phyloP scores from a whole-genome alignment of 2,888 invertebrate genomes.

The Notodonta ziczac region DNA sequence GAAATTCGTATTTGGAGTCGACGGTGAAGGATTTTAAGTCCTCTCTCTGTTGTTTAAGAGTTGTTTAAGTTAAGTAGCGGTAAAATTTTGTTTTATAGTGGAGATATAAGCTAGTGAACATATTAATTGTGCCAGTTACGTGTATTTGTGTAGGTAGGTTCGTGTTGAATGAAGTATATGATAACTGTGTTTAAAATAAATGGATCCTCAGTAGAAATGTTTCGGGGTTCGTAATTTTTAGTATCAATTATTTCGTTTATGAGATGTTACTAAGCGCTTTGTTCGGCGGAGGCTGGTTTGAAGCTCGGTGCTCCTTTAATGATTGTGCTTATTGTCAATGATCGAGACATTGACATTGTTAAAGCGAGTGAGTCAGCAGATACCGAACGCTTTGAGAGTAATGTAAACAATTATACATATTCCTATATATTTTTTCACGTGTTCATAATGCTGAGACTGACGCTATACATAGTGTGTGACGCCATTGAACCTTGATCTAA shows the following conservation, averaged over 20 bases:
- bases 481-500: conserved; percentile 41
- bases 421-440: conserved; percentile 24
- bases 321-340: conserved; percentile 36
- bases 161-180: conserved; percentile 57
- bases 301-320: conserved; percentile 28
- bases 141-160: conserved; percentile 52
- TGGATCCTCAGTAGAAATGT: conserved; percentile 42
- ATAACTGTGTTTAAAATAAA: conserved; percentile 58
- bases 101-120: conserved; percentile 69
- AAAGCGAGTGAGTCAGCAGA: conserved; percentile 39
- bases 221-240: conserved; percentile 35
- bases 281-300: neutral
- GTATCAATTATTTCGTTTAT: conserved; percentile 26
- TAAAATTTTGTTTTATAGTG: conserved; percentile 75
- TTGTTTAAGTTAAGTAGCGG: conserved; percentile 75
- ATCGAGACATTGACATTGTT: conserved; percentile 41
- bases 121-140: conserved; percentile 73
- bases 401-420: conserved; percentile 40
- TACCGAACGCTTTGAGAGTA: conserved; percentile 23
- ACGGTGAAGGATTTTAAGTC: conserved; percentile 81
- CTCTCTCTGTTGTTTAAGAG: conserved; percentile 76
- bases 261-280: conserved; percentile 16
- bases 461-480: conserved; percentile 35
- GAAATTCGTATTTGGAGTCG: conserved; percentile 80
- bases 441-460: conserved; percentile 23